Conservation (phyloP, 2,888 invertebrate species). For the Patella ulyssiponensis region DNA sequence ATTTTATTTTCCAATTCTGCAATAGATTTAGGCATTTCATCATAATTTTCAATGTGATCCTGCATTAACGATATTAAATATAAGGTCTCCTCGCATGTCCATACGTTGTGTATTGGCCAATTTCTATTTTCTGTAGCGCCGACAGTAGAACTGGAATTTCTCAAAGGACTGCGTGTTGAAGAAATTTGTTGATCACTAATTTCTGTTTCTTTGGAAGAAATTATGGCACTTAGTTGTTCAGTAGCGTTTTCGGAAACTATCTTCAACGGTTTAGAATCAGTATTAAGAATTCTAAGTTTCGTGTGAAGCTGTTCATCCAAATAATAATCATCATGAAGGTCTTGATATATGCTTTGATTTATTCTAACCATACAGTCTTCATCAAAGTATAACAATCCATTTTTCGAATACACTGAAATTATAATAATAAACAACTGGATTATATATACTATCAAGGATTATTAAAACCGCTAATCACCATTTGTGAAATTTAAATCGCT, state of each 20-base stretch:
- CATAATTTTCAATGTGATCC: not conserved
- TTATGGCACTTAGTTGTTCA: not conserved
- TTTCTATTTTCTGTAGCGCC: not conserved
- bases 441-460: not conserved
- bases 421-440: not conserved
- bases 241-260: not conserved
- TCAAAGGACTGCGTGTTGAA: not conserved
- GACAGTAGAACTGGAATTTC: not conserved
- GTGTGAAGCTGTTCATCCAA: not conserved
- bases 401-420: constrained; percentile 5
- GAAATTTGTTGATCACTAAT: not conserved
- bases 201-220: not conserved
- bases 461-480: not conserved
- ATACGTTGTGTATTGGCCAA: not conserved
- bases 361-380: not conserved
- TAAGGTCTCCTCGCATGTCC: not conserved
- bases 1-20: not conserved
- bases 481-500: not conserved
- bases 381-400: not conserved
- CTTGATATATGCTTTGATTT: not conserved
- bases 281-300: not conserved
- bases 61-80: constrained; percentile 1
- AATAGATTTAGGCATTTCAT: not conserved
- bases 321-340: not conserved
- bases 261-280: not conserved